Conservation (phyloP, 2,888 invertebrate genomes). For the Mesochorus sp. region DNA sequence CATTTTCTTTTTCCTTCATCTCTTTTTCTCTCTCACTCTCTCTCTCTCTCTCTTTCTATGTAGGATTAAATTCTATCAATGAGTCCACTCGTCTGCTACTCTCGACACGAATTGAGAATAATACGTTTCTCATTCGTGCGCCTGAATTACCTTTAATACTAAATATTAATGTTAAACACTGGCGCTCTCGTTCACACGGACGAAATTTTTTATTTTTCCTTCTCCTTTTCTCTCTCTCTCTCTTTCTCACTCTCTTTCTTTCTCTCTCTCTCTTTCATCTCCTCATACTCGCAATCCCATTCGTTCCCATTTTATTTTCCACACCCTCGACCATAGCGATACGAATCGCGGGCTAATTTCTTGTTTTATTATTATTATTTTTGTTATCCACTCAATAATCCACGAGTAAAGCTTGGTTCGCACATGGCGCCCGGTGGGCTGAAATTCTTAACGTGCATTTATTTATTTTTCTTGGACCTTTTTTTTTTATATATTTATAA, state of each 20-base stretch:
- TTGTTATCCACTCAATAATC: too few relatives aligned
- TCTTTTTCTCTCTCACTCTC: background rate
- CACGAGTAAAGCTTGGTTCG: conserved; percentile 40
- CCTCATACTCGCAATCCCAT: background rate
- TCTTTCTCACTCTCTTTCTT: background rate
- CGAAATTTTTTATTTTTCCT: background rate
- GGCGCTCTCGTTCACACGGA: conserved; percentile 35
- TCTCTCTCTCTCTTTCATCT: background rate
- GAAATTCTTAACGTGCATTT: conserved; percentile 21
- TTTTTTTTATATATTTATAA: conserved; percentile 11
- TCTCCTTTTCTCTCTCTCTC: background rate
- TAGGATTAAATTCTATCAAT: conserved; percentile 33
- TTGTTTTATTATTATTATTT: too few relatives aligned
- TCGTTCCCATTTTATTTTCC: background rate
- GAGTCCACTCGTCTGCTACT: conserved; percentile 43
- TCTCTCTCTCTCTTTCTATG: background rate
- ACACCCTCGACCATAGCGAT: too few relatives aligned
- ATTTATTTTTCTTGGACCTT: conserved; percentile 46
- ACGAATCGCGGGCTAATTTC: too few relatives aligned
- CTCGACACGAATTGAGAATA: conserved; percentile 42
- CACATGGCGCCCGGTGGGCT: conserved; percentile 23
- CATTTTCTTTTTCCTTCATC: conserved; percentile 21
- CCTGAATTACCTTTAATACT: conserved; percentile 19
- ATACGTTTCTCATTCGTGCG: conserved; percentile 36
- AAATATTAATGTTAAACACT: conserved; percentile 36